Conservation (phyloP, 2,797 vertebrate genomes). For the Gambelia wislizenii region DNA sequence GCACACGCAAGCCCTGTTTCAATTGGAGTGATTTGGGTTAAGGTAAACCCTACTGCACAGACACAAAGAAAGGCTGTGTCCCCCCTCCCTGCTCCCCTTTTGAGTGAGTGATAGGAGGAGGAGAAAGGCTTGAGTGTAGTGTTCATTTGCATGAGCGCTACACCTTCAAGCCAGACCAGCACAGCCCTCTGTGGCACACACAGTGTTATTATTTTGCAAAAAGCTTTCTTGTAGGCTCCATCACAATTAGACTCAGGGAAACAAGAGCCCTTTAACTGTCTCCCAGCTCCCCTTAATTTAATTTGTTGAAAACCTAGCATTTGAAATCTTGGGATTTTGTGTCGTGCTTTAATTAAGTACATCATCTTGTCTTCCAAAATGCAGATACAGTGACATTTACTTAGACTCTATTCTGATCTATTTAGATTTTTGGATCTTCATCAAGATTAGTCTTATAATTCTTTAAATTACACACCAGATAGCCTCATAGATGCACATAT, state of each 20-base stretch:
- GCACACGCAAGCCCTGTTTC: background rate
- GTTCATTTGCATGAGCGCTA: constrained; percentile 61
- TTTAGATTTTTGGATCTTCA: background rate
- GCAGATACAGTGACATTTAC: background rate
- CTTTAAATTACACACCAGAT: too few relatives aligned
- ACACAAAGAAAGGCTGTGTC: constrained; percentile 50
- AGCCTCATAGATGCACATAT: too few relatives aligned
- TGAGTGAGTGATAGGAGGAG: constrained; percentile 47
- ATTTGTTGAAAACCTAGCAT: background rate
- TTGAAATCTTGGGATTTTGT: background rate
- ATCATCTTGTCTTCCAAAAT: constrained; percentile 8
- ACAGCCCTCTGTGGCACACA: constrained; percentile 60
- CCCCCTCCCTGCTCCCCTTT: constrained; percentile 27
- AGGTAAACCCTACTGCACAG: constrained; percentile 30
- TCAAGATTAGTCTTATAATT: too few relatives aligned
- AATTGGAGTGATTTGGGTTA: constrained; percentile 38
- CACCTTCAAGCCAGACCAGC: constrained; percentile 42
- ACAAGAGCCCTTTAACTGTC: constrained; percentile 4
- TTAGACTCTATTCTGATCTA: background rate
- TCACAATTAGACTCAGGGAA: background rate
- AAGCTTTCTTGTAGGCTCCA: constrained; percentile 42
- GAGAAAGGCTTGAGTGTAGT: constrained; percentile 26
- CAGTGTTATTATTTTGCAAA: constrained; percentile 17
- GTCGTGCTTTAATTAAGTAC: constrained; percentile 21
- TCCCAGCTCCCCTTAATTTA: accelerated